These are phyloP conservation scores for Bovichtus diacanthus DNA, from an alignment of 2,797 vertebrate genomes.

Conservation along the genomic window DNA sequence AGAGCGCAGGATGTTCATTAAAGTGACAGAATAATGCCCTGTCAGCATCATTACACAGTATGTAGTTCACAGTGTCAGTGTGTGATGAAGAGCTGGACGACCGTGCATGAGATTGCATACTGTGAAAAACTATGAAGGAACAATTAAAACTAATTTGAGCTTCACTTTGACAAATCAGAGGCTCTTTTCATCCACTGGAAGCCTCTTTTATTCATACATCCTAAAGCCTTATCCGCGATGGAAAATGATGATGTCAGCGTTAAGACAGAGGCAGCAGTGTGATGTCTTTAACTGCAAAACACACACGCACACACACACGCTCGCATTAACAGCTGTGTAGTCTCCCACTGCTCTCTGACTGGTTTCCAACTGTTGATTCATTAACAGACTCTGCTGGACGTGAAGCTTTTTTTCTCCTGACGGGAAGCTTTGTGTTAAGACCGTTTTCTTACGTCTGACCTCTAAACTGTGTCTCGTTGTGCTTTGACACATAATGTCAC, in stretches of 20 bases:
- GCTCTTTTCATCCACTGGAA: background rate
- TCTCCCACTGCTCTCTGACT: constrained; percentile 53
- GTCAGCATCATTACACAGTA: constrained; percentile 47
- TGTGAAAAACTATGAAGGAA: constrained; percentile 16
- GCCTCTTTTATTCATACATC: constrained; percentile 18
- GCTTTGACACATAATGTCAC: constrained; percentile 4
- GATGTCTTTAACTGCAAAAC: constrained; percentile 13
- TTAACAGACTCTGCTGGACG: constrained; percentile 66
- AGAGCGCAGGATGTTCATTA: constrained; percentile 2
- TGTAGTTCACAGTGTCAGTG: background rate
- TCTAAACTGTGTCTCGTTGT: background rate
- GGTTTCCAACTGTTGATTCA: constrained; percentile 66
- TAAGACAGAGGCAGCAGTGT: constrained; percentile 41
- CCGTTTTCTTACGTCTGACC: background rate
- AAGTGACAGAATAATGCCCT: background rate
- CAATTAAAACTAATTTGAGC: constrained; percentile 1
- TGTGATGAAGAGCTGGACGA: background rate
- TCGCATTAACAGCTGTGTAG: constrained; percentile 43
- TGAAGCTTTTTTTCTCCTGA: constrained; percentile 20
- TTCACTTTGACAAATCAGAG: constrained; percentile 26
- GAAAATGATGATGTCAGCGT: constrained; percentile 49
- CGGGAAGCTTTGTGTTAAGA: background rate
- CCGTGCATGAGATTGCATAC: background rate
- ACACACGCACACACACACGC: constrained; percentile 8
- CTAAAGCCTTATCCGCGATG: constrained; percentile 2